Base-by-base conservation (phyloP, 2,888 invertebrate genomes). In the Entomobrya proxima region DNA sequence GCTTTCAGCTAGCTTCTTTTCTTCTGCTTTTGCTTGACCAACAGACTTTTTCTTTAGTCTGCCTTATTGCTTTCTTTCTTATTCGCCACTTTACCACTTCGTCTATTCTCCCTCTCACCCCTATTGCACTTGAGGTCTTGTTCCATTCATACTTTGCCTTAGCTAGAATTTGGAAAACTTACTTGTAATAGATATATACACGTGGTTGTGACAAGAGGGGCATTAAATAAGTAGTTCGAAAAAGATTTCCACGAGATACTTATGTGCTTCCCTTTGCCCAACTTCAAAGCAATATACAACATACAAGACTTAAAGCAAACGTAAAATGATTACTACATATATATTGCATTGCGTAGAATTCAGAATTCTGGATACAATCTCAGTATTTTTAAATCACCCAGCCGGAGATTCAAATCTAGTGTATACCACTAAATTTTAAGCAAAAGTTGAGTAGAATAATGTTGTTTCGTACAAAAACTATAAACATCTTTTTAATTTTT, bases 31-130 rank as follows among this genome's bases (percentile, higher is more conserved):
- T 27, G 80, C 75, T 80, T 76, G 81, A 81, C 85, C 79, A 85
- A 79, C 79, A 79, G 79, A 85, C 80, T 79, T 79, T 80, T 85
- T 64, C 47, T 69, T 58, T 61, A 58, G 35, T 84, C 69, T 52
- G 47, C 78, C 84, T 67, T 84, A 84, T 84, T 84, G 84, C 84
- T 76, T 75, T 77, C 69, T 69, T 82, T n/a, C 18, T 50, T n/a
- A n/a, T n/a, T 64, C 11, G 35, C 67, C 32, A 40, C 76, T 58
- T 24, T 24, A n/a, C 6, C 74, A 50, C n/a, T 50, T 32, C 18
- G 35, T 37, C 74, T 32, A 32, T 69, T 67, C 32, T 79, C 69
- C 55, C 58, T 81, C 44, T 32, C 37, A 79, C 74, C 74, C 40
- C 24, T 27, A 61, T 61, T 77, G 7, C 40, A 50, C 74, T 74